A percentile compares a stretch with the other conserved stretches of the same genome.
Evolutionary conservation across 2,113 vertebrate species (phyloP).

Genomic region (Nannobrachium achirus): DNA sequence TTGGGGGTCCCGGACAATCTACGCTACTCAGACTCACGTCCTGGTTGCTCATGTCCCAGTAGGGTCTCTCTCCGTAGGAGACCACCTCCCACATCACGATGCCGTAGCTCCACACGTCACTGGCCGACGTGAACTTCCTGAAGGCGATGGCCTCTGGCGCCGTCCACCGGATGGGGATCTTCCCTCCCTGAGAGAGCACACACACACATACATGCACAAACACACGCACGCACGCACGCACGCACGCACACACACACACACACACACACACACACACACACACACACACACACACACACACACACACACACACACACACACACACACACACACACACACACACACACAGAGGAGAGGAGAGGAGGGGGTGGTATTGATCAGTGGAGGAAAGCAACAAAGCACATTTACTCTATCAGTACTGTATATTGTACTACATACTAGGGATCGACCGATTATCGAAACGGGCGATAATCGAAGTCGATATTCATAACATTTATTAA

Average conservation of each 20-base stretch:
- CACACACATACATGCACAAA: neutral
- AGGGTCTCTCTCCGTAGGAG: slow-evolving; percentile 83
- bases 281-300: neutral
- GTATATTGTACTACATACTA: too few relatives aligned
- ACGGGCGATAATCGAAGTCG: too few relatives aligned
- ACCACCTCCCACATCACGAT: slow-evolving; percentile 87
- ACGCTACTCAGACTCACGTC: slow-evolving; percentile 79
- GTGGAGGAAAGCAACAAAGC: too few relatives aligned
- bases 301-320: slow-evolving; percentile 10
- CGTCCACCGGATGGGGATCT: slow-evolving; percentile 85
- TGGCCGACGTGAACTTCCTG: slow-evolving; percentile 83
- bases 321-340: slow-evolving; percentile 12
- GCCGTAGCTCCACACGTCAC: slow-evolving; percentile 84
- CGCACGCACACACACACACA: slow-evolving; percentile 3
- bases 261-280: slow-evolving; percentile 10
- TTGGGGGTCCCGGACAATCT: too few relatives aligned
- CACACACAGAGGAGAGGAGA: neutral
- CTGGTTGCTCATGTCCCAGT: slow-evolving; percentile 87
- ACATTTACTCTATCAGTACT: too few relatives aligned
- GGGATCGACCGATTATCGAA: too few relatives aligned
- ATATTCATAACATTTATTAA: too few relatives aligned
- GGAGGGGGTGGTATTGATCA: neutral
- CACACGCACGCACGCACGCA: neutral
- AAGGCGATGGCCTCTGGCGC: slow-evolving; percentile 84
- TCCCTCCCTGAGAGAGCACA: slow-evolving; percentile 72